phyloP scores from a whole-genome alignment of 2,888 invertebrate genomes.

The Drosophila atripex region DNA sequence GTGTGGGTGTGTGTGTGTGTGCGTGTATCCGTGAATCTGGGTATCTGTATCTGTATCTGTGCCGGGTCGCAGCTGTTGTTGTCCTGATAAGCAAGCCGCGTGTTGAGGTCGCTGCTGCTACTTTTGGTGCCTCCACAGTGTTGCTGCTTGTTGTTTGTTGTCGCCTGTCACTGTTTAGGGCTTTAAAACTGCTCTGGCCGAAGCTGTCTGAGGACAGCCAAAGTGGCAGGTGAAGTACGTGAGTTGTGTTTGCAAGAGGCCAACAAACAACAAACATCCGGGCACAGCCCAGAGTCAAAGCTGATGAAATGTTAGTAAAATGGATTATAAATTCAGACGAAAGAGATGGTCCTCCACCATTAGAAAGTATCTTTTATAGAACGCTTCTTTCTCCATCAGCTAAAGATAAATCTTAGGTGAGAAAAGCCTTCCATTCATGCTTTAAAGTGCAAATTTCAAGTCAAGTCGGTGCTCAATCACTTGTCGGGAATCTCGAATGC shows the following conservation, averaged over 20 bases:
- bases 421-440: too few relatives aligned
- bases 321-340: constrained; percentile 43
- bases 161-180: constrained; percentile 53
- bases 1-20: constrained; percentile 22
- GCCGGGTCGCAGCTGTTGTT: constrained; percentile 68
- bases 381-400: too few relatives aligned
- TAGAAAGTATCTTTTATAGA: too few relatives aligned
- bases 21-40: not conserved
- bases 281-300: constrained; percentile 33
- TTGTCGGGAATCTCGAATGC: constrained; percentile 4
- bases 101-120: constrained; percentile 57
- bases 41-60: constrained; percentile 19
- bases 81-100: constrained; percentile 63
- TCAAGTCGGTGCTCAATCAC: not conserved
- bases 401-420: too few relatives aligned
- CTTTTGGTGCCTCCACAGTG: constrained; percentile 1
- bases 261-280: constrained; percentile 24
- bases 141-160: constrained; percentile 26
- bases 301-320: constrained; percentile 50
- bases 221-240: constrained; percentile 61
- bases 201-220: constrained; percentile 49
- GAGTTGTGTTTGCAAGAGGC: constrained; percentile 47
- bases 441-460: not conserved
- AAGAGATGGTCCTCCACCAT: constrained; percentile 30
- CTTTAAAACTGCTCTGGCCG: constrained; percentile 40